Base-by-base conservation (phyloP, 2,113 vertebrate genomes). In the Malurus elegans region DNA sequence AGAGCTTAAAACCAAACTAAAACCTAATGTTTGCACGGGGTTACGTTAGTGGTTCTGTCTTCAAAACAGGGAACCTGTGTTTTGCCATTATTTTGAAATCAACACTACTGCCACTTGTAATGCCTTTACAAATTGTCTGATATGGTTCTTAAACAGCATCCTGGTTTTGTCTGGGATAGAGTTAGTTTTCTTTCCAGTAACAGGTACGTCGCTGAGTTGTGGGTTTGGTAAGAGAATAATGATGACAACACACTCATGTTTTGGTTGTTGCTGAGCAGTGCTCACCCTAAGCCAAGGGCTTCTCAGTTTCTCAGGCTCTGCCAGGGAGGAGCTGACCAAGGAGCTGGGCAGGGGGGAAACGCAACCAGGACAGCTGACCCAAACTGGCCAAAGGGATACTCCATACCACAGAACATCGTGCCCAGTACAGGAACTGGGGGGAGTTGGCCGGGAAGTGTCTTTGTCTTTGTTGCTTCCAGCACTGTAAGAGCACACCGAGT, bases 91-190 rank as follows among this genome's bases (percentile, higher is more conserved):
- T 24, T 54, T 31, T 15, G 31, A 71, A 66, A 58, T 15, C 48
- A 44, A 3, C 18, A 4, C 36, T 32, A 14, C 53, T 1, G 1
- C 31, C 25, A 0, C 10, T 14, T 20, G 8, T 19, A 42, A 24
- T 14, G 36, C 21, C 32, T 9, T 40, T 42, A 6, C 8, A 18
- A 58, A 53, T 32, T 18, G 31, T 24, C 14, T 62, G 40, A 7
- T 18, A 19, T 44, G 36, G 45, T 5, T 76, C 40, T 69, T 31
- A 10, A 42, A 28, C 9, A 23, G 24, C 6, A 45, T 45, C n/a
- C 29, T 31, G 28, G 3, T n/a, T 53, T 53, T 29, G 45, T 20
- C 53, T 74, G 38, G 23, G 25, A 29, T 11, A 29, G 50, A 58
- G 19, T 29, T 74, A 6, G 2, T 44, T 44, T 38, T 58, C 20